Base-by-base conservation (phyloP, 2,888 invertebrate species). In the Seladonia tumulorum region DNA sequence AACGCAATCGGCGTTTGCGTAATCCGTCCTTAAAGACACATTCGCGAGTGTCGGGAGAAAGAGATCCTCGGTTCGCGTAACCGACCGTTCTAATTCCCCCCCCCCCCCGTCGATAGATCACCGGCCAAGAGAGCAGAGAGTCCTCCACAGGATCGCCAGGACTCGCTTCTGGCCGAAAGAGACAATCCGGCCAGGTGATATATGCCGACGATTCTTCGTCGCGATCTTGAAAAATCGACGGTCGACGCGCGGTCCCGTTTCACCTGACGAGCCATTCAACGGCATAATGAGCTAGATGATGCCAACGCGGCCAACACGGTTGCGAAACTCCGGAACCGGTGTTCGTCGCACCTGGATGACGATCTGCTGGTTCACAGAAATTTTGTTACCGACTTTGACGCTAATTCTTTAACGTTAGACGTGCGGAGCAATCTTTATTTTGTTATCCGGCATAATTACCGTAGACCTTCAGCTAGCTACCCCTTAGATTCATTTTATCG, bases 1-100 rank as follows among this genome's bases (percentile, higher is more conserved):
- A 94, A 94, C 93, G 94, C 94, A 93, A 93, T 93, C 91, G 92
- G 91, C 45, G 16, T 81, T 91, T 94, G 92, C 93, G 93, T 93
- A 93, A 94, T 85, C 83, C 88, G 88, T 89, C 83, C 88, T 87
- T 84, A 89, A 87, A 86, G 82, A 87, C 82, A 81, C 35, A 25
- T 29, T 25, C 42, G 70, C 60, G 63, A 29, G 63, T 16, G 63
- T 74, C n/a, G 42, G 72, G 72, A 81, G 63, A 84, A 88, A 81
- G 85, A 89, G 29, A 29, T 29, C 29, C 25, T 63, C 63, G 63
- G 14, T 29, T 29, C 87, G 88, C 85, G 87, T 81, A 88, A 86
- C 63, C 14, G 63, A 60, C 45, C 86, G 89, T 86, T 90, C 89
- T 86, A 85, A 90, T 91, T 90, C 35, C 89, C 53, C 83, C 1